Conservation (phyloP, 2,113 vertebrate genomes). For the Ciconia boyciana region DNA sequence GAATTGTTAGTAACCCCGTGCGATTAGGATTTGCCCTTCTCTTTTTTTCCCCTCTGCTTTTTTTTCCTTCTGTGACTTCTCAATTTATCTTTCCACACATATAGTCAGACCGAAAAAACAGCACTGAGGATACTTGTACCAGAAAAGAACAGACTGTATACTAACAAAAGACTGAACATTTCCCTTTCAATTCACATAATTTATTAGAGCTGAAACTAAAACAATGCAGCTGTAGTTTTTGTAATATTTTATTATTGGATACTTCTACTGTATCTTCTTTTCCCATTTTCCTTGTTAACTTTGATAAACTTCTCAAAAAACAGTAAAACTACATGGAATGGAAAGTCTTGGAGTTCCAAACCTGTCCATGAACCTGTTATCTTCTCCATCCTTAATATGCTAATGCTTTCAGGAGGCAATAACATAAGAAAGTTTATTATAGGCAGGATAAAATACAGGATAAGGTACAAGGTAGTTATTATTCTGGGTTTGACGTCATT, state of each 20-base stretch:
- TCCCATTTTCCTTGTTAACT: neutral
- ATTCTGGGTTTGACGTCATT: neutral
- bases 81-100: neutral
- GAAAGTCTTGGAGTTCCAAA: neutral
- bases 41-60: neutral
- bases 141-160: neutral
- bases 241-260: neutral
- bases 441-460: neutral
- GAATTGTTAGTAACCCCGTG: constrained; percentile 10
- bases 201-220: constrained; percentile 30
- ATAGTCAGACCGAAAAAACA: neutral
- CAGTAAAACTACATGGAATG: neutral
- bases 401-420: neutral
- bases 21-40: neutral
- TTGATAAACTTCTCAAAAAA: neutral
- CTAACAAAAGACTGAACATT: neutral
- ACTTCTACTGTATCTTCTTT: neutral
- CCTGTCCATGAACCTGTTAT: neutral
- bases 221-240: neutral
- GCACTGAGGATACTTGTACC: neutral
- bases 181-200: constrained; percentile 29
- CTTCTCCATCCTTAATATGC: neutral
- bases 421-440: neutral
- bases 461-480: neutral
- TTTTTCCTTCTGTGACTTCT: neutral